A percentile compares a stretch with the other conserved stretches of the same genome.
phyloP scores from a whole-genome alignment of 2,113 vertebrate species.

The Vidua chalybeata region DNA sequence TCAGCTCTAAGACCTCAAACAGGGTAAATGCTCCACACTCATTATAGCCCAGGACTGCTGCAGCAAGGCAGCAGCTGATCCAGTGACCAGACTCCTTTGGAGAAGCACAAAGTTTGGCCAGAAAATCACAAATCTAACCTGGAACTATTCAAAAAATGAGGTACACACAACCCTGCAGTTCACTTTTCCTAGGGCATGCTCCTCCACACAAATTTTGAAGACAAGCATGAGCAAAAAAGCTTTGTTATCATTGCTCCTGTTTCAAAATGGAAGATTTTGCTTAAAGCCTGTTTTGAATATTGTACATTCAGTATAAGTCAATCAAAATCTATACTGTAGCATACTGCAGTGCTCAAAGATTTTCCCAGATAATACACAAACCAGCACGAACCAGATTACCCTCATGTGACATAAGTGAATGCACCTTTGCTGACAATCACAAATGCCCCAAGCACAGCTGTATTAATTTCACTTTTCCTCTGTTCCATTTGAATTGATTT shows the following conservation, averaged over 20 bases:
- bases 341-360: not conserved
- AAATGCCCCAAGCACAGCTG: not conserved
- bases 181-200: not conserved
- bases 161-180: not conserved
- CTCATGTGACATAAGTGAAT: not conserved
- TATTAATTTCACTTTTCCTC: not conserved
- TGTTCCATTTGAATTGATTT: not conserved
- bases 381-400: not conserved
- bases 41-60: not conserved
- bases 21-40: not conserved
- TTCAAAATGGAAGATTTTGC: not conserved
- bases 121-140: not conserved
- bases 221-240: not conserved
- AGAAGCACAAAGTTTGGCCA: not conserved
- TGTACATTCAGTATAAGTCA: not conserved
- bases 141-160: not conserved
- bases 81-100: not conserved
- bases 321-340: not conserved
- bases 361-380: not conserved
- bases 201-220: not conserved
- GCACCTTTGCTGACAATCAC: not conserved
- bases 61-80: not conserved
- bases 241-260: not conserved
- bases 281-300: not conserved
- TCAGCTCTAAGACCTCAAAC: not conserved